phyloP scores from a whole-genome alignment of 2,888 invertebrate genomes.

The Xylophagus ater region DNA sequence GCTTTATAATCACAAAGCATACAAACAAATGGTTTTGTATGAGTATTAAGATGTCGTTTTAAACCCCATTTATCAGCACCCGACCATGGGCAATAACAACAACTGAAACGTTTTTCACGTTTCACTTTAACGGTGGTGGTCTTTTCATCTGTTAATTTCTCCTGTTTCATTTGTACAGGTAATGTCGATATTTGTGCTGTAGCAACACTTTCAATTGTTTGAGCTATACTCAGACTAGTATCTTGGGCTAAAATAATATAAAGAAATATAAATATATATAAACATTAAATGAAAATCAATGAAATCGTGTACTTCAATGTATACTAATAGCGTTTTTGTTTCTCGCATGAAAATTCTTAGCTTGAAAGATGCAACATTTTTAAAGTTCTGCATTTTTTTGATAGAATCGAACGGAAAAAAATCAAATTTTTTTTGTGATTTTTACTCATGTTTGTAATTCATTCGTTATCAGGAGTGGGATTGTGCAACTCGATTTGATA shows the following conservation, averaged over 20 bases:
- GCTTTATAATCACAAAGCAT: conserved; percentile 88
- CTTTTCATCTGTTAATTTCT: conserved; percentile 31
- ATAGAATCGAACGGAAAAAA: too few species aligned
- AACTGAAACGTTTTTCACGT: conserved; percentile 65
- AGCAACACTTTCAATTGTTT: conserved; percentile 38
- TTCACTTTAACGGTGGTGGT: conserved; percentile 36
- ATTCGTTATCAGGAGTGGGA: too few species aligned
- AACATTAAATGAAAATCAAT: too few species aligned
- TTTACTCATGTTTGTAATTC: too few species aligned
- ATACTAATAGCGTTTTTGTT: too few species aligned
- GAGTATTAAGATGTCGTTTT: conserved; percentile 84
- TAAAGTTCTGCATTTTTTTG: too few species aligned
- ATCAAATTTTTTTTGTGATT: too few species aligned
- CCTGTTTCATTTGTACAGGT: conserved; percentile 31
- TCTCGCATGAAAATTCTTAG: too few species aligned
- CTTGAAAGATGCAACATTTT: too few species aligned
- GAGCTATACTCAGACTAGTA: conserved; percentile 36
- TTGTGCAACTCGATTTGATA: too few species aligned
- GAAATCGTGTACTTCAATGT: too few species aligned
- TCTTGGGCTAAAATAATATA: conserved; percentile 27
- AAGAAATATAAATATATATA: background rate
- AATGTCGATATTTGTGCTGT: conserved; percentile 30
- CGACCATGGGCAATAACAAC: conserved; percentile 86
- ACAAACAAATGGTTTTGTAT: conserved; percentile 84
- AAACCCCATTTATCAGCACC: conserved; percentile 91